These are phyloP conservation scores for Drosophila sordidula DNA, from an alignment of 2,888 invertebrate species.

Conservation along the genomic window DNA sequence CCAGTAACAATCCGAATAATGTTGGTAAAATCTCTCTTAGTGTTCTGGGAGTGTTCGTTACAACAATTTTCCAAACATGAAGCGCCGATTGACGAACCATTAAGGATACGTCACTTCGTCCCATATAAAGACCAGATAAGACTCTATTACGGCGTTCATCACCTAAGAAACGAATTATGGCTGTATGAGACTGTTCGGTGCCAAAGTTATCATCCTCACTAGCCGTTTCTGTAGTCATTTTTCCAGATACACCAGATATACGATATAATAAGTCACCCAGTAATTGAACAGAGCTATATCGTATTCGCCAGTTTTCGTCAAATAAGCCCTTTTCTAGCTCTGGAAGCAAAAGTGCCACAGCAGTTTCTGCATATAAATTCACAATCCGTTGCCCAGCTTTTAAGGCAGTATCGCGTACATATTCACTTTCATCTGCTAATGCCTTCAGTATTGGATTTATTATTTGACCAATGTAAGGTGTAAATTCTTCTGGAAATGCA, in stretches of 20 bases:
- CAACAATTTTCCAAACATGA: constrained; percentile 99
- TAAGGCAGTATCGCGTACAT: constrained; percentile 98
- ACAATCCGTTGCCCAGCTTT: constrained; percentile 99
- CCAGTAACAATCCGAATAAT: constrained; percentile 94
- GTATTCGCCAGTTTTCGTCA: constrained; percentile 99
- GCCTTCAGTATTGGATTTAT: constrained; percentile 99
- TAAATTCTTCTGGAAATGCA: constrained; percentile 97
- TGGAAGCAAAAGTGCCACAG: constrained; percentile 95
- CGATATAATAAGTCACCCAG: constrained; percentile 97
- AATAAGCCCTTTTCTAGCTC: constrained; percentile 97
- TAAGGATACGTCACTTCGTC: constrained; percentile 97
- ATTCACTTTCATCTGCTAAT: constrained; percentile 99
- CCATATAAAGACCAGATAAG: constrained; percentile 97
- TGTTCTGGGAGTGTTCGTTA: constrained; percentile 98
- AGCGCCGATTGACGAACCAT: constrained; percentile 99
- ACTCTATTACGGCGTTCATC: constrained; percentile 96
- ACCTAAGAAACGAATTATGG: constrained; percentile 95
- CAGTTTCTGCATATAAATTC: constrained; percentile 97
- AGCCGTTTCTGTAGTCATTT: constrained; percentile 99
- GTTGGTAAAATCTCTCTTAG: constrained; percentile 98
- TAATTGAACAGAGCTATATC: constrained; percentile 97
- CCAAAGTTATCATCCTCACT: constrained; percentile 99
- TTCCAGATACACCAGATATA: constrained; percentile 98
- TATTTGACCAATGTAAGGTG: constrained; percentile 97
- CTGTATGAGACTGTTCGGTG: constrained; percentile 96